phyloP scores from a whole-genome alignment of 1,140 invertebrate genomes.

The Parapsyche elsis region DNA sequence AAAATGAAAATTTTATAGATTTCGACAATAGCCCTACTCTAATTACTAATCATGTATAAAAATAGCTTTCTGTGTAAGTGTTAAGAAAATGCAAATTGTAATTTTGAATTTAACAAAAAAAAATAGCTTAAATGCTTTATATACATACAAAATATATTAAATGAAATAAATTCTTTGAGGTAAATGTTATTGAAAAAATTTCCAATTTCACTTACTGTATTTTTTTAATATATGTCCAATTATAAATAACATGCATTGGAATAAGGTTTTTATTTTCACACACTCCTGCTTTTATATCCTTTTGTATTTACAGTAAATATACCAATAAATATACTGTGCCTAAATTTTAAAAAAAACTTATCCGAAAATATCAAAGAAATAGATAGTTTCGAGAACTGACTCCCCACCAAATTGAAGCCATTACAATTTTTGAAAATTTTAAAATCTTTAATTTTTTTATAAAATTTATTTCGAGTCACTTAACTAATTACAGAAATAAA shows the following conservation, averaged over 20 bases:
- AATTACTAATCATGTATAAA: conserved; percentile 42
- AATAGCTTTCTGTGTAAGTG: conserved; percentile 42
- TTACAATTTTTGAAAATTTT: too few species aligned
- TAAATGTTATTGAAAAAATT: conserved; percentile 48
- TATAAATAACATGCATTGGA: conserved; percentile 44
- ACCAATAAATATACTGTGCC: too few species aligned
- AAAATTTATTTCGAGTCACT: too few species aligned
- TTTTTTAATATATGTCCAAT: conserved; percentile 52
- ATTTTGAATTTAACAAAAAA: conserved; percentile 37
- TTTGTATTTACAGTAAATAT: neutral
- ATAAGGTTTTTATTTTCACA: neutral
- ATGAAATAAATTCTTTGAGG: conserved; percentile 31
- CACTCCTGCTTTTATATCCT: neutral
- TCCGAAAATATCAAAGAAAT: too few species aligned
- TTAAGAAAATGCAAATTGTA: conserved; percentile 38
- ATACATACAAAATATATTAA: conserved; percentile 36
- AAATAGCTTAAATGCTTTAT: conserved; percentile 26
- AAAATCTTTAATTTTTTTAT: too few species aligned
- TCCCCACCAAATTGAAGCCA: too few species aligned
- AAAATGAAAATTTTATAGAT: conserved; percentile 43
- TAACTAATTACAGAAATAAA: too few species aligned
- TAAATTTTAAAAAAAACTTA: too few species aligned
- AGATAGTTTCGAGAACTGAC: too few species aligned
- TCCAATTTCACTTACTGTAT: conserved; percentile 51
- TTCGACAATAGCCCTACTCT: conserved; percentile 46